Evolutionary conservation across 2,888 invertebrate genomes (phyloP), one percentile per base, ranked within the genome.

Genomic region (Eupelmus urozonus): DNA sequence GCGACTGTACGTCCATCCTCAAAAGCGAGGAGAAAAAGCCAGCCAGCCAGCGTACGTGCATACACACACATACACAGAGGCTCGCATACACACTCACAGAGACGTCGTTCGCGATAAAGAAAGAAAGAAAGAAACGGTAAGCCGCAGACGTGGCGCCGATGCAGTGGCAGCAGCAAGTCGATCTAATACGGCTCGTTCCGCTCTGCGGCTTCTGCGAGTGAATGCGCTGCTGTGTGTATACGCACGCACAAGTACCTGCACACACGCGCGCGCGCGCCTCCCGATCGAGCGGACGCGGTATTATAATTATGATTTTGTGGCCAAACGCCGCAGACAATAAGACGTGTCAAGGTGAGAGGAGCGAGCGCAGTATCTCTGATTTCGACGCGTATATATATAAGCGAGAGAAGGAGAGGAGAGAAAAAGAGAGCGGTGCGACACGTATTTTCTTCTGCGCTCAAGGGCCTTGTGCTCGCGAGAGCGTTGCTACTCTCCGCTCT

Each of bases 141-240:
- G 82, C 79, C 85, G 83, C 76, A 84, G 85, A 85, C 85, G 80
- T 83, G 85, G 85, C 85, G 85, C 85, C 85, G 83, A 82, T 83
- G 79, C 79, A 82, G 84, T 78, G 29, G 59, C 29, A 82, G 78
- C 16, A 5, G 45, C 53, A 2, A 0, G 23, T 51, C 60, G 71
- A 78, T 84, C 70, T 67, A 75, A 67, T 71, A 59, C 80, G 55
- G 72, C 75, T 79, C 82, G 83, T 83, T 74, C 53, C 27, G 67
- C 67, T 83, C 82, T 81, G 82, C 80, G 66, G 79, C 74, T 45
- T 40, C 23, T 45, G 72, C 20, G 65, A 57, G 65, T 25, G 57
- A 55, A 62, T 25, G 16, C 59, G n/a, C 18, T 13, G 42, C 66
- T 13, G 23, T 42, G 23, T 57, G 18, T 57, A 23, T 59, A 34